These are phyloP conservation scores for Sebastes nivosus DNA, from an alignment of 2,797 vertebrate species.

Conservation along the genomic window DNA sequence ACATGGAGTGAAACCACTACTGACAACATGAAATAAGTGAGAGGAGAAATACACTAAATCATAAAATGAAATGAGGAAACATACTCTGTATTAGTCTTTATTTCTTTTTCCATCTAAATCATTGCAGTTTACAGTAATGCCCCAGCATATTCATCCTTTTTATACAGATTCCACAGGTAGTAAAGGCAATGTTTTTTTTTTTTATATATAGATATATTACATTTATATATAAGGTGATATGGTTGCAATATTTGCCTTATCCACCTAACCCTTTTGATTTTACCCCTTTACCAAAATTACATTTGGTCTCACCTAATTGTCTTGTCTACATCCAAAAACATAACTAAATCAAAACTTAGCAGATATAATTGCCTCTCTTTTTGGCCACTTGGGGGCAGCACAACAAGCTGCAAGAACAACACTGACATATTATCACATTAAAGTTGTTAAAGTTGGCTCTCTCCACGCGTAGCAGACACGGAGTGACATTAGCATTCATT, in stretches of 20 bases:
- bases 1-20: not conserved
- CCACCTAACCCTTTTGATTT: no score
- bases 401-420: not conserved
- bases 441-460: not conserved
- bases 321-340: no score
- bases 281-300: no score
- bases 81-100: not conserved
- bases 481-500: not conserved
- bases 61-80: not conserved
- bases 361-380: not conserved
- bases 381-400: not conserved
- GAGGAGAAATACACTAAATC: not conserved
- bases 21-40: not conserved
- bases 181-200: not conserved
- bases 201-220: no score
- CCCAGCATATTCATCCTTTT: not conserved
- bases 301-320: no score
- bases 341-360: not conserved
- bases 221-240: no score
- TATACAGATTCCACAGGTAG: not conserved
- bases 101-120: not conserved
- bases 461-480: not conserved
- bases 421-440: not conserved
- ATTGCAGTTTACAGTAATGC: not conserved
- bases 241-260: no score